Conservation (phyloP, 2,113 vertebrate genomes). For the Glareola pratincola region DNA sequence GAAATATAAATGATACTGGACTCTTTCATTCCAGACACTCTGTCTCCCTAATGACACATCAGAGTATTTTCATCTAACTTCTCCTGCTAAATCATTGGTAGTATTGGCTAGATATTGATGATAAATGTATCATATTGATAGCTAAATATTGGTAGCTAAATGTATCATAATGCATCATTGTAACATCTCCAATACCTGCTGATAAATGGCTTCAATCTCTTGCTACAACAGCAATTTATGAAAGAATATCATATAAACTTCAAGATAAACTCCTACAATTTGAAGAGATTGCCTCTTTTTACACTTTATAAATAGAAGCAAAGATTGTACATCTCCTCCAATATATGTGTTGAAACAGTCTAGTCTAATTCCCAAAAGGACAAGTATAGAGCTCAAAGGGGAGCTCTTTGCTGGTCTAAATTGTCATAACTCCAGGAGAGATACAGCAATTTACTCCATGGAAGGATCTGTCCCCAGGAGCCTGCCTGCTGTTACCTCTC, state of each 20-base stretch:
- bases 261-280: slow-evolving; percentile 60
- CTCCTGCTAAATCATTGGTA: slow-evolving; percentile 59
- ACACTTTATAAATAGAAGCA: slow-evolving; percentile 57
- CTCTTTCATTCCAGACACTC: slow-evolving; percentile 32
- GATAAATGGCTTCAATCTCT: slow-evolving; percentile 69
- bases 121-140: slow-evolving; percentile 69
- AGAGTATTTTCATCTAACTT: slow-evolving; percentile 54
- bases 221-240: slow-evolving; percentile 66
- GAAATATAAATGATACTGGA: slow-evolving; percentile 45
- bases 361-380: slow-evolving; percentile 51
- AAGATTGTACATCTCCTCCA: slow-evolving; percentile 61
- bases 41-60: slow-evolving; percentile 61
- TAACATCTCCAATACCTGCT: slow-evolving; percentile 60
- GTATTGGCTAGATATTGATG: slow-evolving; percentile 64
- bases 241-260: slow-evolving; percentile 65
- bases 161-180: slow-evolving; percentile 64
- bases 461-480: slow-evolving; percentile 1
- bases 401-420: slow-evolving; percentile 26
- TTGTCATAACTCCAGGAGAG: background rate
- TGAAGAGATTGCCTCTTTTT: slow-evolving; percentile 66
- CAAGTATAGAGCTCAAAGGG: slow-evolving; percentile 9
- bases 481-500: background rate
- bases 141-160: slow-evolving; percentile 67
- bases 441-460: slow-evolving; percentile 11
- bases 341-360: slow-evolving; percentile 51